Percentiles rank a stretch among this genome's conserved stretches.
Evolutionary conservation across 2,113 vertebrate species (phyloP).

Genomic region (Chlamydotis undulata): DNA sequence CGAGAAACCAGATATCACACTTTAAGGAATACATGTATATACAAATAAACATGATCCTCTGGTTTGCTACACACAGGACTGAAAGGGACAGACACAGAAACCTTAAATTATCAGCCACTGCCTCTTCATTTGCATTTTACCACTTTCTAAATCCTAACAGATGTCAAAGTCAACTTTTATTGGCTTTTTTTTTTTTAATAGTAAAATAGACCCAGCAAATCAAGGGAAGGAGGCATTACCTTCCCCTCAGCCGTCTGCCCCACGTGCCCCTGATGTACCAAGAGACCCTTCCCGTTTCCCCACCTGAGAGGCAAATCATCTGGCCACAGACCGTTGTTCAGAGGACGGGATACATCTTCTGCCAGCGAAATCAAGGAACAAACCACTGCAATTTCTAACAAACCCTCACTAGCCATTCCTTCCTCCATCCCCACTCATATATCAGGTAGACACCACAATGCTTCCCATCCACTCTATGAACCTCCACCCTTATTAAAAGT

Average conservation of each 20-base stretch:
- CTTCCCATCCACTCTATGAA: neutral
- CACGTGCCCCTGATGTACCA: neutral
- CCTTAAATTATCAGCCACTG: neutral
- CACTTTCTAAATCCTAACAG: neutral
- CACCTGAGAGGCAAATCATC: neutral
- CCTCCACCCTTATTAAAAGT: neutral
- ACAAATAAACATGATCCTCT: neutral
- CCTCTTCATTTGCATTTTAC: neutral
- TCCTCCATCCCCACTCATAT: neutral
- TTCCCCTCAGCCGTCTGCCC: neutral
- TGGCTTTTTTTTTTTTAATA: neutral
- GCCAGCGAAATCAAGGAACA: neutral
- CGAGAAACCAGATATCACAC: neutral
- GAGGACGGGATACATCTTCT: neutral
- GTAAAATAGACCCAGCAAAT: neutral
- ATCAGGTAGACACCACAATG: neutral
- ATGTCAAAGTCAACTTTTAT: neutral
- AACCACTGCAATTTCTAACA: neutral
- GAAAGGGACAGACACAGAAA: neutral
- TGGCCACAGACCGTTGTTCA: neutral
- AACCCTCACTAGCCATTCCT: neutral
- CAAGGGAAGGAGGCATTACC: neutral
- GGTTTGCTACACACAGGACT: neutral
- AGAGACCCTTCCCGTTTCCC: neutral
- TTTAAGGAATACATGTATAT: neutral